Evolutionary conservation across 30 jellyfish, hydroid and myxozoan genomes (phyloP), one percentile per base, ranked within the genome.

Genomic region (Pelagia noctiluca): DNA sequence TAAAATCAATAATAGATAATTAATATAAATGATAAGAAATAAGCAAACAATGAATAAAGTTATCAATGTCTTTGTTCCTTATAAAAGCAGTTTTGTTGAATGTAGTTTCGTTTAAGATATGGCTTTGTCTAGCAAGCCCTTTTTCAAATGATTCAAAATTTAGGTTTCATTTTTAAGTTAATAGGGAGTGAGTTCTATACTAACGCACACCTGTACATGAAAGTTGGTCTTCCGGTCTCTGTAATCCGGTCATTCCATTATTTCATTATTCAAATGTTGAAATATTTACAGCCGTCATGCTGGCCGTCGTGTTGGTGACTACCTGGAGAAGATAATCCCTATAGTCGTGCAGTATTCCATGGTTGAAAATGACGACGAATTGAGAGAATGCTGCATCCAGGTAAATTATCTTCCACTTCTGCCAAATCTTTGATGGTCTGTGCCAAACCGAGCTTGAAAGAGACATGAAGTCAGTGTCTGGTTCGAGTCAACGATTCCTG

Each of bases 351-450:
- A 77, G 10, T 88, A 71, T 66, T 94, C 97, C 35, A 75, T 50
- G 71, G 82, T 87, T 61, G 99, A 89, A 63, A 84, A 68, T 63
- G 99, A 94, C 52, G 99, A 93, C 73, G 99, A 94, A 74, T 78
- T 94, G 73, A 76, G 99, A 83, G 99, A 94, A 63, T 89, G 97
- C 75, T 94, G 99, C 60, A 88, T 94, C 12, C 99, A 94, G 96
- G 99, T 94, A 66, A n/a, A n/a, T n/a, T n/a, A n/a, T n/a, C n/a
- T n/a, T n/a, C n/a, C n/a, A n/a, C n/a, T n/a, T n/a, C 2, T 53
- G 11, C 13, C 32, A n/a, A 10, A 36, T 23, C 16, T 63, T 63
- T 63, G 25, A 21, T 63, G n/a, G 3, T 3, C 19, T 3, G 8
- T 63, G 30, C 18, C 30, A 31, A 31, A 60, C 28, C 24, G 18